A percentile compares a stretch with the other conserved stretches of the same genome.
These are phyloP conservation scores for Arbacia lixula DNA, from an alignment of 53 echinoderm and acorn worm species.

Conservation along the genomic window DNA sequence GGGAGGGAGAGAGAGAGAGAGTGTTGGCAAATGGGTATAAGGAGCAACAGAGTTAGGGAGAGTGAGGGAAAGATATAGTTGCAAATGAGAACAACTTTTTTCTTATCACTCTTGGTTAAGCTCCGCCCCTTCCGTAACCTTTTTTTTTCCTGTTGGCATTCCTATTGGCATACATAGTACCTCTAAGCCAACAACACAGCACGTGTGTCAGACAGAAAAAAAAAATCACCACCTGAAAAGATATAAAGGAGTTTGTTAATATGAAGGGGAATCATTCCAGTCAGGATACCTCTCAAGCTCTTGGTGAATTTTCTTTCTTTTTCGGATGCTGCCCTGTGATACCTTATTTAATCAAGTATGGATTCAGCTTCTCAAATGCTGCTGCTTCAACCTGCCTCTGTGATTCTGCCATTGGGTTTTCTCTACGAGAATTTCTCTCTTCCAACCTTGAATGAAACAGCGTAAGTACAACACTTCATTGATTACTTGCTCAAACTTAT, in stretches of 20 bases:
- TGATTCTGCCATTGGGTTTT: conserved; percentile 6
- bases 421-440: conserved; percentile 16
- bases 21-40: neutral
- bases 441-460: neutral
- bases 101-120: conserved; percentile 1
- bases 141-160: too few relatives aligned
- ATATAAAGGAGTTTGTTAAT: conserved; percentile 33
- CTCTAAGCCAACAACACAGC: neutral
- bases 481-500: too few relatives aligned
- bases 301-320: too few relatives aligned
- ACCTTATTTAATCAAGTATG: conserved; percentile 4
- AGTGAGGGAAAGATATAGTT: neutral
- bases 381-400: conserved; percentile 2
- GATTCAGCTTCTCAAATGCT: neutral
- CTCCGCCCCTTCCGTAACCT: too few relatives aligned
- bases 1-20: conserved; percentile 1
- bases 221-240: neutral
- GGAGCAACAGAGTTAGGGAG: neutral
- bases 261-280: conserved; percentile 3
- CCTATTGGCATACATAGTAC: too few relatives aligned
- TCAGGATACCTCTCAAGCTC: too few relatives aligned
- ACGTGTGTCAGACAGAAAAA: neutral
- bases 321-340: neutral
- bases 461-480: too few relatives aligned
- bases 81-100: conserved; percentile 19